Evolutionary conservation across 2,797 vertebrate species (phyloP), one percentile per base, ranked within the genome.

Genomic region (Sebastes reedi): DNA sequence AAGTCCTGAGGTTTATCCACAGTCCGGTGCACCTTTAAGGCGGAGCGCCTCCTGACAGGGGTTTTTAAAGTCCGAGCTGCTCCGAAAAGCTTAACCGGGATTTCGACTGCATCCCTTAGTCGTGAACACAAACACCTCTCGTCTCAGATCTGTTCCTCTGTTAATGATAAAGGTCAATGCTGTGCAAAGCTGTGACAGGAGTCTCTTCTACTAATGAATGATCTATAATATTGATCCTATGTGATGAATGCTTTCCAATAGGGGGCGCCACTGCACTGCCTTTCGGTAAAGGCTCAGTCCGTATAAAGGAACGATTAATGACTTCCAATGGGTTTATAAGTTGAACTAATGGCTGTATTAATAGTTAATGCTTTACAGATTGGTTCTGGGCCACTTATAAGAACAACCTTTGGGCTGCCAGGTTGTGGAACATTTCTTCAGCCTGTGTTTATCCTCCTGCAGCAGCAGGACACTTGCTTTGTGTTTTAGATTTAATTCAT

Each of bases 221-320:
- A 80, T 80, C 77, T 20, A 65, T 68, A 67, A 22, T 54, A 66
- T 79, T 10, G 66, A 86, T 75, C 60, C 18, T 6, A 3, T 67
- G 29, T 77, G 25, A 52, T 60, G 16, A 62, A 42, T 50, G 32
- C 13, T 8, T 18, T 61, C 72, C 88, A 71, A 79, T 18, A 90
- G 87, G 67, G 29, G 89, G 85, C 50, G 29, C 82, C 75, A 29
- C 72, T 52, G 72, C 4, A 32, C 32, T 78, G 69, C 4, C 8
- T 20, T 54, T 29, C 16, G 25, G 5, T 34, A 36, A 71, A 67
- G 16, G 8, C 27, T 56, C 46, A 46, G 54, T 24, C 24, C 5
- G 0, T 25, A 24, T 16, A 39, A 30, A 46, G 3, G n/a, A 16
- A 14, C 5, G 1, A 3, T 25, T 36, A 52, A 18, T 61, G 30